Conservation (phyloP, 1,140 invertebrate species). For the Tenebrio molitor region DNA sequence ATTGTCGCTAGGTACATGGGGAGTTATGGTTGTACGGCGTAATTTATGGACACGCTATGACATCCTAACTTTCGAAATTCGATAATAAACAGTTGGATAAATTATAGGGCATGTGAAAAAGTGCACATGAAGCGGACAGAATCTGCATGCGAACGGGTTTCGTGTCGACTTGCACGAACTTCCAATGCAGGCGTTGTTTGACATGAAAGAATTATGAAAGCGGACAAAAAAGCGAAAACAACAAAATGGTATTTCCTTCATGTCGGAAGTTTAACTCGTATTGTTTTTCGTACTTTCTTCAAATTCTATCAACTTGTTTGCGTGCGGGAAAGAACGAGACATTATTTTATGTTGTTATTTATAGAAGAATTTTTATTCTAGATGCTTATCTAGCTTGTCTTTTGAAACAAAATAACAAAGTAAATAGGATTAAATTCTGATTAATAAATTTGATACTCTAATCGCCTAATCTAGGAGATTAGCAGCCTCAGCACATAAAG, state of each 20-base stretch:
- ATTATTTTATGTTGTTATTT: background rate
- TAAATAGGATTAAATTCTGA: too few species aligned
- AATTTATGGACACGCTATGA: conserved; percentile 2
- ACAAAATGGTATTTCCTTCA: conserved; percentile 29
- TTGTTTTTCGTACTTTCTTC: conserved; percentile 5
- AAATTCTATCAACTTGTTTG: conserved; percentile 8
- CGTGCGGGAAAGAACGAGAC: background rate
- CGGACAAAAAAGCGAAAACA: conserved; percentile 13
- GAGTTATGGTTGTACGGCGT: background rate
- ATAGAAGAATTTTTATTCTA: background rate
- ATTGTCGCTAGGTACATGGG: too few species aligned
- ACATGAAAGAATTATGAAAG: conserved; percentile 36
- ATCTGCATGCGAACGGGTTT: conserved; percentile 31
- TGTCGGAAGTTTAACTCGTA: conserved; percentile 16
- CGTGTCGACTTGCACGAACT: conserved; percentile 27
- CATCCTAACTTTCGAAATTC: conserved; percentile 13
- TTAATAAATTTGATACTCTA: too few species aligned
- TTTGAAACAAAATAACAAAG: too few species aligned
- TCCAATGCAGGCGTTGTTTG: conserved; percentile 32
- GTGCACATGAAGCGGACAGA: background rate
- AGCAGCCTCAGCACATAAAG: too few species aligned
- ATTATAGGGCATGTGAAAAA: conserved; percentile 28
- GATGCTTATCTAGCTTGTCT: too few species aligned
- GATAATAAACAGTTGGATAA: conserved; percentile 26
- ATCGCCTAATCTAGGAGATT: too few species aligned